These are phyloP conservation scores for Nomada goodeniana DNA, from an alignment of 2,888 invertebrate genomes.

Conservation along the genomic window DNA sequence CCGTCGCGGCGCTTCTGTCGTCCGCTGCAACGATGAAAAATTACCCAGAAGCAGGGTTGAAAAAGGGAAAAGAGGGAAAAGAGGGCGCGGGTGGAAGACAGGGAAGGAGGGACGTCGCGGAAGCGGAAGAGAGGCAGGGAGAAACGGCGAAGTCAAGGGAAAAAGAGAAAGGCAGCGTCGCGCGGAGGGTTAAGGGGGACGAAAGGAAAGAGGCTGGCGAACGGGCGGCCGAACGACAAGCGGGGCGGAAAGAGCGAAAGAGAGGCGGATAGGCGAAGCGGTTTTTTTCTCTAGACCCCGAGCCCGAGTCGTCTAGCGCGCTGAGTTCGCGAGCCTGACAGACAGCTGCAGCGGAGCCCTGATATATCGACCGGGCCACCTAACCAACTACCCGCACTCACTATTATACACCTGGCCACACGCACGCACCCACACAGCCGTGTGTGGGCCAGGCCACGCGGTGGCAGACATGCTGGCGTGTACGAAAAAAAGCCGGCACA, in stretches of 20 bases:
- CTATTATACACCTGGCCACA: constrained; percentile 77
- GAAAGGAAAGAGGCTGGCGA: constrained; percentile 49
- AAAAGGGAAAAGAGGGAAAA: constrained; percentile 48
- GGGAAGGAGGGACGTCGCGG: constrained; percentile 30
- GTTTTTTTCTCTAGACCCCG: constrained; percentile 75
- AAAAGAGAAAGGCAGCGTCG: constrained; percentile 25
- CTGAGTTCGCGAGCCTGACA: constrained; percentile 82
- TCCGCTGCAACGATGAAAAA: constrained; percentile 83
- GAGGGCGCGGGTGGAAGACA: constrained; percentile 34
- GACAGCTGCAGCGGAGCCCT: constrained; percentile 84
- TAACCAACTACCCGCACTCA: constrained; percentile 77
- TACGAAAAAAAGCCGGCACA: constrained; percentile 73
- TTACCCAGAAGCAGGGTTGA: constrained; percentile 81
- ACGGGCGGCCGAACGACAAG: constrained; percentile 42
- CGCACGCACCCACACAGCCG: constrained; percentile 57
- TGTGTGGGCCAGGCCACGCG: constrained; percentile 50
- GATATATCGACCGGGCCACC: constrained; percentile 83
- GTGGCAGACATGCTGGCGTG: constrained; percentile 67
- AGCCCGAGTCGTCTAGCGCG: constrained; percentile 80
- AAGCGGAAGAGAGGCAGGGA: constrained; percentile 36
- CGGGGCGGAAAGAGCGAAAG: constrained; percentile 42
- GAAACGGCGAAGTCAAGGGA: constrained; percentile 23
- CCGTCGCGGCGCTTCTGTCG: constrained; percentile 79
- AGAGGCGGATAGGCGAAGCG: constrained; percentile 68
- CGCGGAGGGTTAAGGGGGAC: constrained; percentile 17